phyloP scores from a whole-genome alignment of 2,888 invertebrate species.

The Pseudoips prasinana region DNA sequence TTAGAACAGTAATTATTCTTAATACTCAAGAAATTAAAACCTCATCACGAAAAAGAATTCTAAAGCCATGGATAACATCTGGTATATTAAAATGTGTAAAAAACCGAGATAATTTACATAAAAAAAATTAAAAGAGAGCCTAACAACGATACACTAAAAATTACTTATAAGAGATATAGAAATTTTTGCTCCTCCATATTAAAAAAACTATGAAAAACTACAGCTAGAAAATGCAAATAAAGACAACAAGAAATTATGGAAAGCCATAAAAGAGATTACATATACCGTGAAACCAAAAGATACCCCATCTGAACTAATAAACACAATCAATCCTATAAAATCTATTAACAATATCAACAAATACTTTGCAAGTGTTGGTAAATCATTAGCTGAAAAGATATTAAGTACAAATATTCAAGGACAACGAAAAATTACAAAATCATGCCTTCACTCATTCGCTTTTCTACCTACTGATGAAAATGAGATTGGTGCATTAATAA shows the following conservation, averaged over 20 bases:
- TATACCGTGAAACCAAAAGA: neutral
- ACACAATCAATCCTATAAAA: neutral
- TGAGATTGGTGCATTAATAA: constrained; percentile 1
- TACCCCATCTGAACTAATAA: neutral
- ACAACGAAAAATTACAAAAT: neutral
- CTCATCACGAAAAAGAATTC: no score
- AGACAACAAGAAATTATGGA: neutral
- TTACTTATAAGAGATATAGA: no score
- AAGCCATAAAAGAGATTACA: neutral
- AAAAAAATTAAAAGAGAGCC: no score
- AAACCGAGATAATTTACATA: no score
- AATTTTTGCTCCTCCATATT: no score
- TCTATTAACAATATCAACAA: neutral
- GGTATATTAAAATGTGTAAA: no score
- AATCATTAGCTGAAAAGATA: neutral
- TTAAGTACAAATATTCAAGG: neutral
- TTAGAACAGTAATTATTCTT: no score
- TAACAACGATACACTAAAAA: no score
- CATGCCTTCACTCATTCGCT: neutral
- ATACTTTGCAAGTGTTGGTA: neutral
- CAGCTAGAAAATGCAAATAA: neutral
- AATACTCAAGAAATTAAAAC: no score
- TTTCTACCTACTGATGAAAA: constrained; percentile 2
- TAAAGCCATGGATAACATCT: no score
- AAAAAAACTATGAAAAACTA: neutral